phyloP scores from a whole-genome alignment of 2,888 invertebrate genomes.

The Lasius fuliginosus region DNA sequence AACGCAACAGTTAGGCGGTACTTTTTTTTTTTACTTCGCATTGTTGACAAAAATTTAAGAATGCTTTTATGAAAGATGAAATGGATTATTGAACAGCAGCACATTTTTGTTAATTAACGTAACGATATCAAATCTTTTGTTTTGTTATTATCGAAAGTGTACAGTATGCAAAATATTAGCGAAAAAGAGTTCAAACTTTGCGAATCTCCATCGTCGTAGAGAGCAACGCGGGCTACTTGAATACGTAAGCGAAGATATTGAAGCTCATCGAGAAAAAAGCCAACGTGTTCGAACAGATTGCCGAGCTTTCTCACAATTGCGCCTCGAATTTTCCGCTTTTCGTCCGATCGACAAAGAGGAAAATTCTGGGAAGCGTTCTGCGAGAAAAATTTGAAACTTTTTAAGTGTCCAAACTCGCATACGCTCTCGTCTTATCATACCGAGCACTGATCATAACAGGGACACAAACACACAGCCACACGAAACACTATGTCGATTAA shows the following conservation, averaged over 20 bases:
- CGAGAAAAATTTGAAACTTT: conserved; percentile 13
- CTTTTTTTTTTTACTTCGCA: neutral
- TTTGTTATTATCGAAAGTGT: neutral
- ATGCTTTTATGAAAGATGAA: neutral
- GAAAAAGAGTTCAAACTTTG: neutral
- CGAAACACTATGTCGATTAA: conserved; percentile 77
- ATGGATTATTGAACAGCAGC: neutral
- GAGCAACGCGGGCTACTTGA: neutral
- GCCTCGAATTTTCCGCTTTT: neutral
- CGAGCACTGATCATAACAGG: conserved; percentile 63
- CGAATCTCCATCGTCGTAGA: conserved; percentile 8
- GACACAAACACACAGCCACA: conserved; percentile 72
- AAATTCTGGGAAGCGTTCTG: conserved; percentile 17
- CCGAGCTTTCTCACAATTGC: conserved; percentile 12
- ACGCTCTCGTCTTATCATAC: conserved; percentile 64
- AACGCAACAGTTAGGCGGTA: neutral
- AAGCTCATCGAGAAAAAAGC: conserved; percentile 38
- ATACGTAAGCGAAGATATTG: conserved; percentile 30
- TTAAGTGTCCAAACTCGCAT: conserved; percentile 49
- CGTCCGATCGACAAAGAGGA: conserved; percentile 28
- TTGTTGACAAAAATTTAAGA: neutral
- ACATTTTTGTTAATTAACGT: neutral
- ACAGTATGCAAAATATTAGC: neutral
- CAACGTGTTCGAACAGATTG: conserved; percentile 28
- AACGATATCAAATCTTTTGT: neutral